Evolutionary conservation across 2,797 vertebrate genomes (phyloP), one percentile per base, ranked within the genome.

Genomic region (Siniperca undulata): DNA sequence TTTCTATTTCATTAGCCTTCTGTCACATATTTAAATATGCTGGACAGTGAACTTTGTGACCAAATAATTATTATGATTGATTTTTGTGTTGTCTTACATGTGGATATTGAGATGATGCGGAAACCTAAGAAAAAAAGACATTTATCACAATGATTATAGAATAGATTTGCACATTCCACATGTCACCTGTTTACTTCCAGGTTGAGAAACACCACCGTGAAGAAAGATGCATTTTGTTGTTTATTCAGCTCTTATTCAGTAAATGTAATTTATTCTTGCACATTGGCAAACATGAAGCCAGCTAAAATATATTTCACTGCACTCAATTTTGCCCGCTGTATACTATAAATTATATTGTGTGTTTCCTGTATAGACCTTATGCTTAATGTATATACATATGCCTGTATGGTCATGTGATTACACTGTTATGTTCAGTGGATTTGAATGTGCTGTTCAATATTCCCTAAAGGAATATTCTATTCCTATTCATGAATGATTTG

Each of bases 251-350:
- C 7, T 79, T 0, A 36, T 24, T 65, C 48, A 44, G 34, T 11
- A 75, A 50, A 52, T 42, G 22, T 40, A 9, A 62, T 64, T 27
- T 52, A 14, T 50, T 77, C 34, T 74, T 70, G 34, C 74, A 83
- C 44, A 65, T 24, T 27, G 38, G 66, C 27, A 40, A 53, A 78
- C 62, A 64, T 59, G 65, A 77, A 80, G 42, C 53, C 55, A 64
- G 61, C 72, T 75, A 60, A 72, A 76, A 42, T 19, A 73, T 65
- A 9, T 52, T 79, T 82, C 72, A 78, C 61, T 86, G 83, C 78
- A 86, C 68, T 89, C 34, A 52, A 40, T 69, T 90, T 90, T 89
- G 91, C 88, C 93, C 91, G 91, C 88, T 89, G 14, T 86, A 87
- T 78, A 77, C 50, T 86, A 34, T 59, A 68, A 83, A 70, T 80